Evolutionary conservation across 2,113 vertebrate species (phyloP), one percentile per base, ranked within the genome.

Genomic region (Heterotis niloticus): DNA sequence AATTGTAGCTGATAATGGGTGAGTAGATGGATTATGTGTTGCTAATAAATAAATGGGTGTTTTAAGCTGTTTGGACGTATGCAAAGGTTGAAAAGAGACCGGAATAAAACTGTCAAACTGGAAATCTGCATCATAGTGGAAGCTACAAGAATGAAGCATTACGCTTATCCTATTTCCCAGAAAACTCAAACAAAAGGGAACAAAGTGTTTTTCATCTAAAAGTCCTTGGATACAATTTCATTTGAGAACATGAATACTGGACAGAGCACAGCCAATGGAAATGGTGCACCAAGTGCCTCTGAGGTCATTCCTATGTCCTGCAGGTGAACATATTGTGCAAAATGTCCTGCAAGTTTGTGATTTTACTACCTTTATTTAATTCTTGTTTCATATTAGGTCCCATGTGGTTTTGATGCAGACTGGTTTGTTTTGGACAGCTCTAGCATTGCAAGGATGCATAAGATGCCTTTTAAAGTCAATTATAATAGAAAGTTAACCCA

Each of bases 171-270:
- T 20, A 54, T 81, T 65, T 57, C 57, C 26, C 26, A 56, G 81
- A 60, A 74, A 74, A 26, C 75, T 71, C 62, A 62, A 68, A 77
- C 67, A 77, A 82, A 82, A 65, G 44, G n/a, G 69, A 78, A 44
- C 28, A 29, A n/a, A 75, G 20, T 16, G 12, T 23, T 57, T 7
- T 9, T 24, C 24, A 64, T 13, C 69, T 70, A 62, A 82, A 24
- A 11, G 68, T 79, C 60, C 56, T 60, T 64, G 68, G 23, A n/a
- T 26, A 16, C 56, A 29, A 62, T 60, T 73, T 76, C 81, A 77
- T 81, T 81, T 81, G 44, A 75, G 69, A 73, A 82, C 77, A 78
- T 60, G 77, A 60, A 81, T 51, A 44, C 56, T 73, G 60, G 70
- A 65, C 59, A 64, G 80, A 82, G 77, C 80, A 74, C 78, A 73